Percentiles rank a stretch among this genome's conserved stretches.
These are phyloP conservation scores for Parazoanthus swiftii DNA, from an alignment of 92 coral and sea anemone genomes.

Conservation along the genomic window DNA sequence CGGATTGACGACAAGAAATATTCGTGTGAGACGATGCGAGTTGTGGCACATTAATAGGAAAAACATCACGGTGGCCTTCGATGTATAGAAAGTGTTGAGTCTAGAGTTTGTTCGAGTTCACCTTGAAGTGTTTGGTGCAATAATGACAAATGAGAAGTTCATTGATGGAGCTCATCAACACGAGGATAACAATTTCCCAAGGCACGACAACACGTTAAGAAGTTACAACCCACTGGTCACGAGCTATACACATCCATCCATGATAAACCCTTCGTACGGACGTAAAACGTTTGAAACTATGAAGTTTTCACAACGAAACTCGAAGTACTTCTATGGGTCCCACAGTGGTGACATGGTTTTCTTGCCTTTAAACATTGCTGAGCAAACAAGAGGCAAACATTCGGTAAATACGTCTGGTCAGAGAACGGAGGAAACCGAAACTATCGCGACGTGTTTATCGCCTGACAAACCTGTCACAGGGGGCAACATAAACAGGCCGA, in stretches of 20 bases:
- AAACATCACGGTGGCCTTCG: not conserved
- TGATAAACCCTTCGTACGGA: conserved; percentile 11
- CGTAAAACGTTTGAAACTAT: not conserved
- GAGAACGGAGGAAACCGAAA: conserved; percentile 10
- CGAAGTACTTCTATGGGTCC: conserved; percentile 5
- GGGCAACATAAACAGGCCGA: not conserved
- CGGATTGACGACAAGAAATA: not conserved
- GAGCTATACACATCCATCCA: not conserved
- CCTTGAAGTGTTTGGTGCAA: not conserved
- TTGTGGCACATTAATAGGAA: not conserved
- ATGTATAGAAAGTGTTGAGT: not conserved
- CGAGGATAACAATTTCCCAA: not conserved
- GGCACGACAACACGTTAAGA: not conserved
- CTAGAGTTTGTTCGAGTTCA: not conserved
- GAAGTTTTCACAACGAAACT: conserved; percentile 13
- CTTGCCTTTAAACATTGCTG: conserved; percentile 40
- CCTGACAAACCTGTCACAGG: not conserved
- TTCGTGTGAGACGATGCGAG: not conserved
- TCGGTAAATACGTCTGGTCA: conserved; percentile 35
- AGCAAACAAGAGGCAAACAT: conserved; percentile 39
- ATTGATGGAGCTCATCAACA: conserved; percentile 1
- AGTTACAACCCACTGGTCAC: not conserved
- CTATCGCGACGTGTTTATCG: conserved; percentile 15
- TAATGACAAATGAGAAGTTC: conserved; percentile 22
- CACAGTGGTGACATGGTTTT: conserved; percentile 32